Base-by-base conservation (phyloP, 2,888 invertebrate species). In the Lapara coniferarum region DNA sequence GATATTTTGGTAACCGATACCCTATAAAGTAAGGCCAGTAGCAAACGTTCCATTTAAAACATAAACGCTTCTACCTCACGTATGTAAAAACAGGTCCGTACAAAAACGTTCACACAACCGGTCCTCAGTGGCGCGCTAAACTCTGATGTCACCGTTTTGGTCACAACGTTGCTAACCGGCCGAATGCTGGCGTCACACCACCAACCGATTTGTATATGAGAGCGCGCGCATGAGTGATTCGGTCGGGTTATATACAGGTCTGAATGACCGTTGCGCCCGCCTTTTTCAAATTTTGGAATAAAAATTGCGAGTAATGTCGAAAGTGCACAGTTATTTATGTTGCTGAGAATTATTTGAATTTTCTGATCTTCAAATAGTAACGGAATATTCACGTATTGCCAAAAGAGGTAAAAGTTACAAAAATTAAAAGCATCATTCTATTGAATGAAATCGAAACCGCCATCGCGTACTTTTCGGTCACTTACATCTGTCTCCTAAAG, bases 71-170 rank as follows among this genome's bases (percentile, higher is more conserved):
- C 49, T 49, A 63, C 63, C 63, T 16, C 63, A 63, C 49, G 19
- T 19, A 63, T 46, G 19, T 46, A 63, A 57, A 57, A 57, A 57
- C 57, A 13, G 30, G 25, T 57, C 7, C 30, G 14, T 63, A 63
- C 63, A 63, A 63, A 63, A 49, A 63, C 19, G 16, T 49, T 4
- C 19, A 49, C 46, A 3, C 10, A 10, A 16, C 59, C 59, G 46
- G 44, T 44, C 46, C 16, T 0, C 46, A 4, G 14, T 30, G 51
- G 51, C 57, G 56, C 10, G 56, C 56, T 25, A 25, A 56, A 56
- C 56, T 63, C 19, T 63, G 63, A 63, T 63, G 63, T 63, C 63
- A 63, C 49, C 63, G 63, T 63, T 63, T 63, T 46, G 63, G 63
- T 63, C 63, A 63, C 63, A 63, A 49, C 19, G 49, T 6, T 37